These are phyloP conservation scores for Euplexia lucipara DNA, from an alignment of 2,888 invertebrate genomes.

Conservation along the genomic window DNA sequence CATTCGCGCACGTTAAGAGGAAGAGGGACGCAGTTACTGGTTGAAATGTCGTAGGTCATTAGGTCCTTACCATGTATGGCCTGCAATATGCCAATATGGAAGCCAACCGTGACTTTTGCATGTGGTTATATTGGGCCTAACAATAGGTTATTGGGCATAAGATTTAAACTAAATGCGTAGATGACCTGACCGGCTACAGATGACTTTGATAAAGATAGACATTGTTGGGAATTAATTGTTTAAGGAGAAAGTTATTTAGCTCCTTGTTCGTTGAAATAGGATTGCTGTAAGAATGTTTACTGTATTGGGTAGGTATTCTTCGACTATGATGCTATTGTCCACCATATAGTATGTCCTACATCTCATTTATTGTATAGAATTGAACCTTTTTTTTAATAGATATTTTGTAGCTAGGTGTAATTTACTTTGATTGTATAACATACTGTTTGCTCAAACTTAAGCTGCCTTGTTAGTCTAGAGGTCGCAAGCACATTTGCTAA, in stretches of 20 bases:
- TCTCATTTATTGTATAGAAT: too few relatives aligned
- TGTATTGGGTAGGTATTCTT: too few relatives aligned
- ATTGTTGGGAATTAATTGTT: conserved; percentile 76
- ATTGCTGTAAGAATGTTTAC: conserved; percentile 4
- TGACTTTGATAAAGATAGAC: conserved; percentile 82
- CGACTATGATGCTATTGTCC: neutral
- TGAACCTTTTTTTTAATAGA: too few relatives aligned
- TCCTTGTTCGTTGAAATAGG: conserved; percentile 55
- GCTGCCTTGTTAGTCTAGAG: too few relatives aligned
- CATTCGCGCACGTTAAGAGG: conserved; percentile 70
- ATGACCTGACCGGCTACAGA: conserved; percentile 79
- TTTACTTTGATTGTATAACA: too few relatives aligned
- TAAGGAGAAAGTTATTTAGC: conserved; percentile 58
- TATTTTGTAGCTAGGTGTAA: too few relatives aligned
- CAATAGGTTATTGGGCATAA: conserved; percentile 84
- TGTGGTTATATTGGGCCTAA: conserved; percentile 76
- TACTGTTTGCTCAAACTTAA: too few relatives aligned
- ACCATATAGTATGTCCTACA: too few relatives aligned
- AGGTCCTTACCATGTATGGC: conserved; percentile 88
- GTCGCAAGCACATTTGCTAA: too few relatives aligned
- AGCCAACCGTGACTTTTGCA: conserved; percentile 85
- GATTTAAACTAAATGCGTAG: conserved; percentile 82
- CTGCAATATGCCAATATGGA: conserved; percentile 90
- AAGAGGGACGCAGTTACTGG: conserved; percentile 81
- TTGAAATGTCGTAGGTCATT: conserved; percentile 91